These are phyloP conservation scores for Panagrolaimus sp. DNA, from an alignment of 1,140 invertebrate genomes.

Conservation along the genomic window DNA sequence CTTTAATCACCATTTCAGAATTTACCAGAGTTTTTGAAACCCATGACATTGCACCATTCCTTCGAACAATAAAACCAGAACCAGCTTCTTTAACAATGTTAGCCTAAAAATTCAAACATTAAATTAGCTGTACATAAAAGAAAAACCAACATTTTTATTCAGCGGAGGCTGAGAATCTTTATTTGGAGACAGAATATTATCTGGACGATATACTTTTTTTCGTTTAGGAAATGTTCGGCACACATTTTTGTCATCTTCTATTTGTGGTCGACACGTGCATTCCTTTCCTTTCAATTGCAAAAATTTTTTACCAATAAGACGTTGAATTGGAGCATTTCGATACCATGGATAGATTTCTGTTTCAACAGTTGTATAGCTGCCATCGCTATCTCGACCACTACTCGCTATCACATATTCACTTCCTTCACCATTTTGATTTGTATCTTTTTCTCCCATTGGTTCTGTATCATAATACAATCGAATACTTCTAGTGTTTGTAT, in stretches of 20 bases:
- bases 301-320: not conserved
- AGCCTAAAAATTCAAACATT: not conserved
- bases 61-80: not conserved
- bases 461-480: conserved; percentile 8
- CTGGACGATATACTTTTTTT: too few relatives aligned
- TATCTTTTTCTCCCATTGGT: not conserved
- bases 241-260: not conserved
- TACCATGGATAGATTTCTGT: not conserved
- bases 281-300: not conserved
- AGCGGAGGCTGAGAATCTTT: not conserved
- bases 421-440: not conserved
- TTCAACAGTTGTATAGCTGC: not conserved
- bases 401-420: not conserved
- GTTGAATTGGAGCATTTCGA: not conserved
- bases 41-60: not conserved
- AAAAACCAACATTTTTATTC: not conserved
- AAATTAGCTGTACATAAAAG: not conserved
- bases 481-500: not conserved
- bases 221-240: not conserved
- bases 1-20: too few relatives aligned
- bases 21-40: not conserved
- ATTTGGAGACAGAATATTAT: too few relatives aligned
- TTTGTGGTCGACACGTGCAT: not conserved
- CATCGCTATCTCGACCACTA: not conserved
- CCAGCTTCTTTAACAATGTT: conserved; percentile 1